phyloP scores from a whole-genome alignment of 2,888 invertebrate species.

The Caenorhabditis wallacei region DNA sequence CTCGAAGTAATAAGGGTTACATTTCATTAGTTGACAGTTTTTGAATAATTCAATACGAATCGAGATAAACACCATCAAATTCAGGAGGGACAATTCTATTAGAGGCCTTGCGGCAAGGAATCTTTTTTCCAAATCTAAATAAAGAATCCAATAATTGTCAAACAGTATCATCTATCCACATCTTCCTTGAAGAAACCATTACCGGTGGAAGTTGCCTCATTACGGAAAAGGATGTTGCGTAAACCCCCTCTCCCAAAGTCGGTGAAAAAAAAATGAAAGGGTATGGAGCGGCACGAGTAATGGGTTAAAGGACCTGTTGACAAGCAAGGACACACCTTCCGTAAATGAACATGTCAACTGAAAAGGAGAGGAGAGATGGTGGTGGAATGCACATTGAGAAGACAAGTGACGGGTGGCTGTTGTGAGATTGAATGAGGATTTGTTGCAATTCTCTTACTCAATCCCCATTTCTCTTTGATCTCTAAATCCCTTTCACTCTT shows the following conservation, averaged over 20 bases:
- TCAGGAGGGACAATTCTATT: no score
- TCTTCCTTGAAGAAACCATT: constrained; percentile 14
- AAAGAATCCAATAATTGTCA: constrained; percentile 4
- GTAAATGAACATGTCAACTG: constrained; percentile 58
- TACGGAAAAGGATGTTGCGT: constrained; percentile 51
- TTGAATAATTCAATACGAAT: no score
- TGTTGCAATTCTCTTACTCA: constrained; percentile 35
- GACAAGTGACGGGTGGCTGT: constrained; percentile 24
- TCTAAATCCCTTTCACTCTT: constrained; percentile 26
- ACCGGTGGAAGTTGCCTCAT: constrained; percentile 46
- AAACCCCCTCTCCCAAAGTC: constrained; percentile 38
- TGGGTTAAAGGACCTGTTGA: constrained; percentile 51
- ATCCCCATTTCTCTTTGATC: constrained; percentile 17
- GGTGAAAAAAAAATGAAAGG: constrained; percentile 49
- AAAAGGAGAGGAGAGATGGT: background rate
- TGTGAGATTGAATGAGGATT: constrained; percentile 35
- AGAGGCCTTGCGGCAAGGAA: no score
- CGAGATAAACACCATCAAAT: no score
- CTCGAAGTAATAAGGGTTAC: no score
- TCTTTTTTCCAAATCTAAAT: background rate
- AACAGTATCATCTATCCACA: constrained; percentile 9
- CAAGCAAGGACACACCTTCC: constrained; percentile 57
- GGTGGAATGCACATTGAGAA: constrained; percentile 17
- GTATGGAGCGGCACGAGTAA: constrained; percentile 44
- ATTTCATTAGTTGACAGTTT: no score